Percentiles rank a stretch among this genome's conserved stretches.
These are phyloP conservation scores for Penelope pileata DNA, from an alignment of 2,113 vertebrate species.

Conservation along the genomic window DNA sequence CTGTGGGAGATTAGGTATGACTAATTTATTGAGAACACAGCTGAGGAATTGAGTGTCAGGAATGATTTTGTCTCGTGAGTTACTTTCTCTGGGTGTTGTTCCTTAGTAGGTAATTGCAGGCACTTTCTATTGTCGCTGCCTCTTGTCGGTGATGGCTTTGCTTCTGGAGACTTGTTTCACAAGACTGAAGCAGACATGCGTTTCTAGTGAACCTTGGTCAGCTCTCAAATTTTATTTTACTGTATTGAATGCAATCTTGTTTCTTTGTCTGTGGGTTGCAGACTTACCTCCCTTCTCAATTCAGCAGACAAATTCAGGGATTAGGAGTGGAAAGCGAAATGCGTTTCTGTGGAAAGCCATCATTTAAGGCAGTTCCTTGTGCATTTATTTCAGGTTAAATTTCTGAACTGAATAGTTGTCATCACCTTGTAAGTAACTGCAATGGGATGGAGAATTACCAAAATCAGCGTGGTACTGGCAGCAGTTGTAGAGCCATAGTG, in stretches of 20 bases:
- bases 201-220: not conserved
- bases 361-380: not conserved
- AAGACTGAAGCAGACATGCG: not conserved
- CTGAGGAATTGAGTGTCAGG: not conserved
- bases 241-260: not conserved
- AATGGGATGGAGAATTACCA: not conserved
- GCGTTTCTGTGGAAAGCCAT: not conserved
- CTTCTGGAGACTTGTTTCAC: not conserved
- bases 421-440: not conserved
- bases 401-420: not conserved
- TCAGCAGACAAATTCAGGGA: fast-evolving
- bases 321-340: not conserved
- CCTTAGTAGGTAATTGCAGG: not conserved
- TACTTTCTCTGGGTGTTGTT: not conserved
- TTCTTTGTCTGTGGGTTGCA: not conserved
- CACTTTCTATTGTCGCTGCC: not conserved
- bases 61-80: not conserved
- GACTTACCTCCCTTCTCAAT: too few species aligned
- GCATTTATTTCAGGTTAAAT: not conserved
- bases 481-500: not conserved
- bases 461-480: not conserved
- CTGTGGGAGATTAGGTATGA: not conserved
- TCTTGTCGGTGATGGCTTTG: not conserved
- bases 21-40: not conserved
- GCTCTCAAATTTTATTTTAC: not conserved